A percentile compares a stretch with the other conserved stretches of the same genome.
Conservation (phyloP, 1,140 invertebrate species). For the Drosophila repletoides region DNA sequence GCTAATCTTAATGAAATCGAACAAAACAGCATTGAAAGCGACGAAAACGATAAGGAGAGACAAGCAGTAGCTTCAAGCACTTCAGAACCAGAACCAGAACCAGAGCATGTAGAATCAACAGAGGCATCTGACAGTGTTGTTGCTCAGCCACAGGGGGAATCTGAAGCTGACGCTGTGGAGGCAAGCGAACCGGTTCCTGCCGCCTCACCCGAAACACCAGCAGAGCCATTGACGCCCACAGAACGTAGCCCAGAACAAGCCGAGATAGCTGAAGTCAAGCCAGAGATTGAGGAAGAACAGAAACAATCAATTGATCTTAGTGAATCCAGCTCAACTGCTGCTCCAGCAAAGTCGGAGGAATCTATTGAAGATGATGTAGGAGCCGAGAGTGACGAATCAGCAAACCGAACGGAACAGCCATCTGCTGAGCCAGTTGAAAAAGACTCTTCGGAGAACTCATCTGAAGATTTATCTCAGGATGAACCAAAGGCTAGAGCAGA, state of each 20-base stretch:
- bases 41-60: slow-evolving; percentile 1
- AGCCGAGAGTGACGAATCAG: slow-evolving; percentile 23
- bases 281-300: background rate
- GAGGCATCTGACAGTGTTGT: background rate
- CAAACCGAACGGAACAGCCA: background rate
- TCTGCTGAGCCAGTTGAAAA: slow-evolving; percentile 17
- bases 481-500: slow-evolving; percentile 46
- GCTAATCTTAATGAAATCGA: slow-evolving; percentile 41
- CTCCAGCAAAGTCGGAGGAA: background rate
- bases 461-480: slow-evolving; percentile 16
- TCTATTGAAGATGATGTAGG: slow-evolving; percentile 16
- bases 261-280: background rate
- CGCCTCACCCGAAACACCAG: background rate
- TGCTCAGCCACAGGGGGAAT: slow-evolving; percentile 1
- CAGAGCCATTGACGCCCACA: slow-evolving; percentile 6
- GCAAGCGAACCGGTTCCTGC: background rate
- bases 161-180: background rate
- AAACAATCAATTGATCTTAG: background rate
- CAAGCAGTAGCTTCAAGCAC: slow-evolving; percentile 1
- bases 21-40: slow-evolving; percentile 31
- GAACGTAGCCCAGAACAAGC: slow-evolving; percentile 8
- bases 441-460: slow-evolving; percentile 29
- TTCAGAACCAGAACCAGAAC: background rate
- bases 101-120: slow-evolving; percentile 3
- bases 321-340: background rate